These are phyloP conservation scores for Tinamus guttatus DNA, from an alignment of 2,113 vertebrate species.

Conservation along the genomic window DNA sequence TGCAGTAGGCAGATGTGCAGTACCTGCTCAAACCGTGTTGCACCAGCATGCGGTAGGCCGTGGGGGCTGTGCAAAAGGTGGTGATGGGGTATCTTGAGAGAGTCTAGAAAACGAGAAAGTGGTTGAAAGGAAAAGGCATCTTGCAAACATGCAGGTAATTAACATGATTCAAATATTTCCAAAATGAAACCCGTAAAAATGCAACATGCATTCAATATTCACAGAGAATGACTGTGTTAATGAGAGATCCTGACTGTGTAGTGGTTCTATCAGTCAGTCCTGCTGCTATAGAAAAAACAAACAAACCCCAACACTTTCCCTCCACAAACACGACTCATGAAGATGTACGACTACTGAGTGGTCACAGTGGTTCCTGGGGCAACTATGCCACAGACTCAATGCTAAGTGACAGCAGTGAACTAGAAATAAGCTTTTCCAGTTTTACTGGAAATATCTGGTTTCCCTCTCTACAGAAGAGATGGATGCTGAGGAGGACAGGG, in stretches of 20 bases:
- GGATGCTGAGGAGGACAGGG: rapidly evolving
- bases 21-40: slow-evolving; percentile 82
- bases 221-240: neutral
- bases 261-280: neutral
- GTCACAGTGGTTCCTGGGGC: neutral
- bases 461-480: neutral
- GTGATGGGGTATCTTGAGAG: slow-evolving; percentile 82
- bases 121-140: neutral
- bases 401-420: neutral
- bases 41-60: slow-evolving; percentile 81
- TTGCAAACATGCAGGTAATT: neutral
- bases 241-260: neutral
- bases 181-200: neutral
- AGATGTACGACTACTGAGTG: neutral
- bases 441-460: neutral
- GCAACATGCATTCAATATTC: neutral
- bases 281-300: neutral
- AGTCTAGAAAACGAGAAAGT: slow-evolving; percentile 60
- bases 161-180: neutral
- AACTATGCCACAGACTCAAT: neutral
- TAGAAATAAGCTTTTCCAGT: neutral
- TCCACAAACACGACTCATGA: neutral
- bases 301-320: neutral
- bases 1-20: neutral
- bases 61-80: slow-evolving; percentile 82